phyloP scores from a whole-genome alignment of 2,888 invertebrate genomes.

The Mechanitis messenoides region DNA sequence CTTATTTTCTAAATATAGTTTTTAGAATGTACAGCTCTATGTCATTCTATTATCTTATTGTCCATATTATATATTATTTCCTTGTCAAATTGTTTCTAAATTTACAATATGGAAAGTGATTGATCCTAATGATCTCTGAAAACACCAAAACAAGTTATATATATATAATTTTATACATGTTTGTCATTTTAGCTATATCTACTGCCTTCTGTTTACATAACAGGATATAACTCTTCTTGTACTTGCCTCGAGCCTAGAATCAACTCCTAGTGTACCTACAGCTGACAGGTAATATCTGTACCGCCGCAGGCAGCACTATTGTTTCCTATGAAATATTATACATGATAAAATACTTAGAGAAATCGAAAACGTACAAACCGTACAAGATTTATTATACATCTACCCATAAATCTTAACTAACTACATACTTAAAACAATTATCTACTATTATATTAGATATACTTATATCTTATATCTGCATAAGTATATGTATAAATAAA shows the following conservation, averaged over 20 bases:
- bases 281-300: constrained; percentile 39
- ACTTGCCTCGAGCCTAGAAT: not conserved
- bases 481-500: not conserved
- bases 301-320: constrained; percentile 37
- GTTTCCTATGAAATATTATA: constrained; percentile 34
- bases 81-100: too few relatives aligned
- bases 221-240: constrained; percentile 5
- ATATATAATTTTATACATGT: too few relatives aligned
- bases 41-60: too few relatives aligned
- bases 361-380: constrained; percentile 30
- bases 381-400: constrained; percentile 29
- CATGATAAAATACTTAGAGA: constrained; percentile 33
- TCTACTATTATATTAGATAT: too few relatives aligned
- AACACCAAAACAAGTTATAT: too few relatives aligned
- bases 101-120: too few relatives aligned
- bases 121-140: too few relatives aligned
- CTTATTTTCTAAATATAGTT: too few relatives aligned
- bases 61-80: too few relatives aligned
- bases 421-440: constrained; percentile 18
- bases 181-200: too few relatives aligned
- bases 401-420: constrained; percentile 25
- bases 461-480: not conserved
- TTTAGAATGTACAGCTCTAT: too few relatives aligned
- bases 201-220: too few relatives aligned
- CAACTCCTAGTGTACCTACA: constrained; percentile 11